These are phyloP conservation scores for Platyrinchus mystaceus DNA, from an alignment of 2,797 vertebrate genomes.

Conservation along the genomic window DNA sequence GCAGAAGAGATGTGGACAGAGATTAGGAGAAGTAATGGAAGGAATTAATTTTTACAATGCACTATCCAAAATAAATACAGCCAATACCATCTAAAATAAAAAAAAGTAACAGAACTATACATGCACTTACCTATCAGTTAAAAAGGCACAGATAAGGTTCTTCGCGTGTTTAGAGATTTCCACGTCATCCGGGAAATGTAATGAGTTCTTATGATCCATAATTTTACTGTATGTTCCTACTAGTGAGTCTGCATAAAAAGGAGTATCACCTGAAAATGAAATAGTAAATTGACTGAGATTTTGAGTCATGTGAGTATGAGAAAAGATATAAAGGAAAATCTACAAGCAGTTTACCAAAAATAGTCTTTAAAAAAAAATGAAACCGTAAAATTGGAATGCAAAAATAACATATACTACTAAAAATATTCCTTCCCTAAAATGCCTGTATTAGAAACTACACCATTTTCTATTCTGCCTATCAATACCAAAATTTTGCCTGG, in stretches of 20 bases:
- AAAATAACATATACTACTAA: background rate
- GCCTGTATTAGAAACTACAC: background rate
- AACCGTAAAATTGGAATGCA: background rate
- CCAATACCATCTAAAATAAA: background rate
- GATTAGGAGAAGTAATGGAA: background rate
- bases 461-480: background rate
- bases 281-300: background rate
- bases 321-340: background rate
- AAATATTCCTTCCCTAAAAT: background rate
- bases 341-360: background rate
- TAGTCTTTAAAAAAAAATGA: background rate
- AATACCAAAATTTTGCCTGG: background rate
- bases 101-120: background rate
- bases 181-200: conserved; percentile 95
- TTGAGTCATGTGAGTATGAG: background rate
- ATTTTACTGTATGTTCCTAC: conserved; percentile 99
- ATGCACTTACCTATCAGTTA: conserved; percentile 89
- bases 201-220: conserved; percentile 99
- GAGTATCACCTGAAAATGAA: conserved; percentile 88
- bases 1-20: background rate
- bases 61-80: background rate
- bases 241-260: conserved; percentile 97
- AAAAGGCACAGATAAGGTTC: conserved; percentile 97
- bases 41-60: background rate
- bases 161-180: conserved; percentile 98